These are phyloP conservation scores for Halichoerus grypus DNA, from an alignment of 2,113 vertebrate species.

Conservation along the genomic window DNA sequence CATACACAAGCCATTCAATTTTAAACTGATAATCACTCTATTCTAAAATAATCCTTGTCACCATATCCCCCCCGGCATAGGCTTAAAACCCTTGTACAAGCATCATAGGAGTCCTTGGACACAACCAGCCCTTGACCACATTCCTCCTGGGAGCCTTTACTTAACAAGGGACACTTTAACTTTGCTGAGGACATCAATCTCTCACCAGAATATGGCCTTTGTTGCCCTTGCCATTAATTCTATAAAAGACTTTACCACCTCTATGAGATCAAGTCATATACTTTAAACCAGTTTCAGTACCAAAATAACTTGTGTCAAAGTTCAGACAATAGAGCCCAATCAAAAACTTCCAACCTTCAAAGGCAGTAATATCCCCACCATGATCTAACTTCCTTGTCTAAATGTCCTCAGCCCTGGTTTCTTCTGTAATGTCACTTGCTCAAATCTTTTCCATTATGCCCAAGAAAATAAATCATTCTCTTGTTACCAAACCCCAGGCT, in stretches of 20 bases:
- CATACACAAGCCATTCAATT: background rate
- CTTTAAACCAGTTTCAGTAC: background rate
- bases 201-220: background rate
- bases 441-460: constrained; percentile 8
- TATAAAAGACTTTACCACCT: background rate
- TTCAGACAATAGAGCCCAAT: constrained; percentile 2
- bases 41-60: background rate
- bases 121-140: background rate
- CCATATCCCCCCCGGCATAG: background rate
- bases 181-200: background rate
- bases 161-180: background rate
- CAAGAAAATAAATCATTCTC: constrained; percentile 2
- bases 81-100: background rate
- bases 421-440: background rate
- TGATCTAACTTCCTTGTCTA: background rate
- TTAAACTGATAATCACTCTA: background rate
- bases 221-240: background rate
- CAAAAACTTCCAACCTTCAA: background rate
- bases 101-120: background rate
- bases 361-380: background rate
- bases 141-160: background rate
- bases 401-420: background rate
- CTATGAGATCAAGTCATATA: background rate
- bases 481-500: background rate
- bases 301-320: constrained; percentile 41